Base-by-base conservation (phyloP, 1,140 invertebrate genomes). In the Piezodorus guildinii region DNA sequence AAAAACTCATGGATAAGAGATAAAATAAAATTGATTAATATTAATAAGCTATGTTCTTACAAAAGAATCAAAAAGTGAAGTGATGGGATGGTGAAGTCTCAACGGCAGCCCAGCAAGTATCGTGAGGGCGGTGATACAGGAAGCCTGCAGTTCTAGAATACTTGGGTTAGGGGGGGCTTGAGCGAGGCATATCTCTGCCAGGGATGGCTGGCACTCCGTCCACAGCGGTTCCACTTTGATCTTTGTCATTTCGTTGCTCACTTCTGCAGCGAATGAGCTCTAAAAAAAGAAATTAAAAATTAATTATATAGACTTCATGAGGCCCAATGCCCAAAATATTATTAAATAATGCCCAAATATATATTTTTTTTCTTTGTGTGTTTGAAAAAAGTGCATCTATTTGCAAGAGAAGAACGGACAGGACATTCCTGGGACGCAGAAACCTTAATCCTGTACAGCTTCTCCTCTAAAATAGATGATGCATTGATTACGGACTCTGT, bases 71-170 rank as follows among this genome's bases (percentile, higher is more conserved):
- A 92, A 96, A 5, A 96, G 75, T 68, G 81, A 80, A 72, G 80
- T 79, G 67, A 92, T 72, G 30, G 89, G 82, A 72, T 85, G 89
- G 30, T 82, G 73, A 64, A 83, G 76, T 72, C 86, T 91, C 39
- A 94, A 72, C 68, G 83, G 83, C 70, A 94, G 92, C 56, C 81
- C 77, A 14, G 88, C 81, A 64, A 93, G 82, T 72, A 91, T 87
- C 65, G 88, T 83, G 51, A 94, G 75, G 1, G 87, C 82, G 58
- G 83, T 78, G 12, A 83, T 81, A 56, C 68, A 69, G 52, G 70
- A 68, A 16, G 61, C 63, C 12, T 68, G 60, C 64, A 91, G 76
- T 67, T 85, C 80, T 3, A 95, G 73, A 62, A 92, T 77, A 67
- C 88, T 82, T 65, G 83, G 84, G 73, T 89, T 89, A 65, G 83